Base-by-base conservation (phyloP, 1,140 invertebrate genomes). In the Drosophila kanapiae region DNA sequence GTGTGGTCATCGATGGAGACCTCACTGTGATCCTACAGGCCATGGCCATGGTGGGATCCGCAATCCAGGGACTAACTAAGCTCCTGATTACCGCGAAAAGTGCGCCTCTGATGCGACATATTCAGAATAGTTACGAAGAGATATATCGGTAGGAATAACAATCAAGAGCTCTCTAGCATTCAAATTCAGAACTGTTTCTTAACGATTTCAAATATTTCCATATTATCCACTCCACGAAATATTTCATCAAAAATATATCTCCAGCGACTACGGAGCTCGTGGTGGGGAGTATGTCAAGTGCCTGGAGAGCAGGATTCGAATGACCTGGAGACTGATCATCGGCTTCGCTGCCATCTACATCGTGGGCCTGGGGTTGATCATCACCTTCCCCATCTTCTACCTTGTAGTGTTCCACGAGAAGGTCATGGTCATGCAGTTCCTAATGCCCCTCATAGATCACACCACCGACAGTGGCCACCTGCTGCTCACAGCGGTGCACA, bases 11-110 rank as follows among this genome's bases (percentile, higher is more conserved):
- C 1, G 43, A 90, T 0, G 33, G 67, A 2, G 80, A 90, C 11
- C 75, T 69, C 27, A 90, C 85, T 0, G 65, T 75, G 0, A 90
- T 90, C 18, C 67, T 90, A 8, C 71, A 82, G 45, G 85, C 76
- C 0, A 13, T 77, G 9, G 63, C 64, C 16, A 58, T 85, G 71
- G 62, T 53, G 2, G 76, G 75, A 0, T 75, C 86, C 0, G 82
- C 56, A 0, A 8, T 72, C 5, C 79, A 90, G 16, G 86, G 86
- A 6, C 14, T 82, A 0, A 51, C 68, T 0, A 90, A 90, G 45
- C 33, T 91, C 0, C 8, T 82, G 2, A 33, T 67, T 31, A 70
- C 64, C 0, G 33, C 60, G 0, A 37, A 57, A 2, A 45, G 47
- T 0, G 68, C 68, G 0, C 13, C 42, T 0, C 0, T 59, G 11